These are phyloP conservation scores for Petrophora chlorosata DNA, from an alignment of 2,888 invertebrate genomes.

Conservation along the genomic window DNA sequence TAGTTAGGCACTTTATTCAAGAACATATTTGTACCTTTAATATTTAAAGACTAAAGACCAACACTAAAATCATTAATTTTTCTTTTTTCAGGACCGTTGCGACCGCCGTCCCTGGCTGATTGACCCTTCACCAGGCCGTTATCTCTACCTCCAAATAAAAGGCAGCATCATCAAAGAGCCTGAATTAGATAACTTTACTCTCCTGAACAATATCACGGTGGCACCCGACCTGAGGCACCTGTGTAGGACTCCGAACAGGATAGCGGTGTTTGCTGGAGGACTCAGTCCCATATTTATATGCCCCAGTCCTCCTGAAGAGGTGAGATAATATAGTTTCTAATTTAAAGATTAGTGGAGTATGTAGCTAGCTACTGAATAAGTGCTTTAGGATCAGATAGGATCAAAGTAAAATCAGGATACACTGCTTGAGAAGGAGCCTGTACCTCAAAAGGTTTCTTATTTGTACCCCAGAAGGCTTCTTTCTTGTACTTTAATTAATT, in stretches of 20 bases:
- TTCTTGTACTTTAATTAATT: no score
- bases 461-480: no score
- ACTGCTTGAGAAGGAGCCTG: no score
- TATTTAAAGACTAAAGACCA: no score
- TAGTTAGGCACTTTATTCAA: no score
- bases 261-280: conserved; percentile 90
- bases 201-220: conserved; percentile 83
- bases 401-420: no score
- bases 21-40: no score
- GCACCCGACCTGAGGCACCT: conserved; percentile 80
- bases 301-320: conserved; percentile 72
- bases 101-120: conserved; percentile 92
- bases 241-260: conserved; percentile 91
- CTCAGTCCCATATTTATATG: conserved; percentile 85
- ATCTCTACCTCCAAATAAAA: conserved; percentile 90
- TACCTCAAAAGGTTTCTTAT: no score
- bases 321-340: conserved; percentile 11
- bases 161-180: conserved; percentile 84
- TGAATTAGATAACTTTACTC: conserved; percentile 75
- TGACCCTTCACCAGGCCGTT: conserved; percentile 89
- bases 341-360: background rate
- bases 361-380: background rate
- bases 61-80: background rate
- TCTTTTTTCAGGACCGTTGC: conserved; percentile 87
- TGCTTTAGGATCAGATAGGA: background rate